Base-by-base conservation (phyloP, 2,797 vertebrate genomes). In the Darevskia mixta region DNA sequence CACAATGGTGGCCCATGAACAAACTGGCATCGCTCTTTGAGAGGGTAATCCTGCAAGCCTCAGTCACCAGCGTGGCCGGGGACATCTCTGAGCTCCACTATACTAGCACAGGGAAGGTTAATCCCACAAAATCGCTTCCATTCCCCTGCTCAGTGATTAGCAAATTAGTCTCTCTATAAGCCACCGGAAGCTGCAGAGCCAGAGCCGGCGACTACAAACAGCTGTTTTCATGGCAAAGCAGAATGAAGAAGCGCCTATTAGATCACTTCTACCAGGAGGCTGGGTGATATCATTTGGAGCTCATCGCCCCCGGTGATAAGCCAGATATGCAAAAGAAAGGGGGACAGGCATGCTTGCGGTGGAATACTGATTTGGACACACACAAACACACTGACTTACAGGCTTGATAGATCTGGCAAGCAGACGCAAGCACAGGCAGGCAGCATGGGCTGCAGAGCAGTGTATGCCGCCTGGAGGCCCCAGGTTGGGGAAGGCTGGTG, bases 151-250 rank as follows among this genome's bases (percentile, higher is more conserved):
- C 35, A 55, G 41, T 55, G 78, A 85, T 89, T 76, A 89, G 71
- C 87, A 81, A 75, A 80, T 89, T 81, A 85, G 41, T 49, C n/a
- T 75, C 78, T n/a, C 18, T 41, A 20, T 49, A 76, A 38, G 77
- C 67, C 49, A 64, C 69, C 41, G 58, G 76, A 79, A 75, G 69
- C 69, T 27, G 8, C 11, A 3, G 66, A 73, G 76, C 35, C 45
- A 20, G 13, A 38, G 55, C 18, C 32, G 49, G 49, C 32, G 64
- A 9, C 76, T 0, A 9, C 23, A 41, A 69, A 8, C 61, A 78
- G 83, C 77, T 73, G 66, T 83, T 88, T 81, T 45, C 77, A 66
- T 15, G n/a, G 76, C 66, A 41, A 43, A 72, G 55, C 75, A 45
- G 35, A 64, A 79, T 2, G 67, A 41, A 67, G 79, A 69, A 11